Evolutionary conservation across 2,113 vertebrate species (phyloP).

Genomic region (Grammomys surdaster): DNA sequence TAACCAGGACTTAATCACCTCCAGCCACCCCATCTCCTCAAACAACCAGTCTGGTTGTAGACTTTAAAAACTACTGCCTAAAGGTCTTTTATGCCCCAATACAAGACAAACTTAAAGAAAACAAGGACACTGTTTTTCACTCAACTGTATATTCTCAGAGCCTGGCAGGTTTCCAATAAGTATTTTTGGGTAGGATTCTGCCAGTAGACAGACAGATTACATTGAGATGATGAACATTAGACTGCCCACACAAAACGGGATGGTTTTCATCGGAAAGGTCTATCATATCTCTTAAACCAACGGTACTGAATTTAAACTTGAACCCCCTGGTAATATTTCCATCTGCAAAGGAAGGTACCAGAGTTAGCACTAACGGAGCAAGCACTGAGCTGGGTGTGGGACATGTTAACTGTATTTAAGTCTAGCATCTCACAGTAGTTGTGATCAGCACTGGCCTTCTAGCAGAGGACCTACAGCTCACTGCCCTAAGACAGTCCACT

Average conservation of each 20-base stretch:
- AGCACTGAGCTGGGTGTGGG: neutral
- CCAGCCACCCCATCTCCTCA: neutral
- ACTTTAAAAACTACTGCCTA: neutral
- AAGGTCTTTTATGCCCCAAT: neutral
- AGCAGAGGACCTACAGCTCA: neutral
- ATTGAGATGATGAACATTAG: neutral
- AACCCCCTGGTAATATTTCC: neutral
- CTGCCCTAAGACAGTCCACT: neutral
- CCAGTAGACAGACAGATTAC: neutral
- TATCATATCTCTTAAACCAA: neutral
- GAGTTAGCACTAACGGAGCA: neutral
- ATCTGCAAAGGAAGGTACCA: neutral
- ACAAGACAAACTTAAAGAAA: neutral
- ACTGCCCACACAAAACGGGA: neutral
- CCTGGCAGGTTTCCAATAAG: neutral
- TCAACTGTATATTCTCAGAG: neutral
- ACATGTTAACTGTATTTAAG: neutral
- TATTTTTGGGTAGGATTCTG: neutral
- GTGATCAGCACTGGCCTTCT: neutral
- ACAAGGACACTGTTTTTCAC: neutral
- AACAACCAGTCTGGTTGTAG: accelerated
- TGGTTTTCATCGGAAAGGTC: neutral
- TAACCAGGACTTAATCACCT: neutral
- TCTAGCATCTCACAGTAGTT: neutral
- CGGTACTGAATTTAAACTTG: neutral